Base-by-base conservation (phyloP, 2,113 vertebrate genomes). In the Apteryx owenii region DNA sequence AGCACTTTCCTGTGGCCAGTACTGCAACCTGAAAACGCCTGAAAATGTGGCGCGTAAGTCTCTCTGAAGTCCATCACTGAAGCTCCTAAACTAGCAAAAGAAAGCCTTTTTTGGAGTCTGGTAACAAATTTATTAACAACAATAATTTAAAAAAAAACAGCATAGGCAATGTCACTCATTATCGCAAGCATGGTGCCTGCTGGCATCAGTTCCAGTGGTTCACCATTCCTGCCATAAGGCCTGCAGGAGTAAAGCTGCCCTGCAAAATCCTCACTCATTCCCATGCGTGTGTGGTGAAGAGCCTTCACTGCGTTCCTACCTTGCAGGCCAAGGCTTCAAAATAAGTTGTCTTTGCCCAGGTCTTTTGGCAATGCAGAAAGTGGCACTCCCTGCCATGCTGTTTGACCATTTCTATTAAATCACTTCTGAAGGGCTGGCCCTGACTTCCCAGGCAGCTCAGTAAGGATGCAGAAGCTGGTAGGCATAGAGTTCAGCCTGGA, bases 221-320 rank as follows among this genome's bases (percentile, higher is more conserved):
- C 26, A 65, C 54, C 36, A 5, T 0, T 53, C 11, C 9, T 3
- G 68, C 75, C 28, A 6, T 13, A 73, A 69, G 42, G 38, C 42
- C 48, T 25, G 58, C n/a, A 21, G 50, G 13, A 83, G 40, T 38
- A 90, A 88, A 0, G 5, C 40, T 53, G 40, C 69, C 78, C 53
- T 23, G 76, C 64, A 58, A 75, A 22, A 60, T 50, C 40, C 21
- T 8, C 0, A 21, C 69, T 71, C 48, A 0, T 33, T 68, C 69
- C 28, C 71, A 22, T 1, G 5, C 19, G 6, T 0, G 0, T 6
- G 12, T 17, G 25, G 12, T 7, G 2, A 83, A 90, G 36, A 11
- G 26, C 22, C 42, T 53, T 72, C 68, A 69, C 13, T 28, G 42
- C 25, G 17, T 40, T 31, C 50, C 16, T 0, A 10, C 31, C 48